These are phyloP conservation scores for Eonycteris spelaea DNA, from an alignment of 2,113 vertebrate species.

Conservation along the genomic window DNA sequence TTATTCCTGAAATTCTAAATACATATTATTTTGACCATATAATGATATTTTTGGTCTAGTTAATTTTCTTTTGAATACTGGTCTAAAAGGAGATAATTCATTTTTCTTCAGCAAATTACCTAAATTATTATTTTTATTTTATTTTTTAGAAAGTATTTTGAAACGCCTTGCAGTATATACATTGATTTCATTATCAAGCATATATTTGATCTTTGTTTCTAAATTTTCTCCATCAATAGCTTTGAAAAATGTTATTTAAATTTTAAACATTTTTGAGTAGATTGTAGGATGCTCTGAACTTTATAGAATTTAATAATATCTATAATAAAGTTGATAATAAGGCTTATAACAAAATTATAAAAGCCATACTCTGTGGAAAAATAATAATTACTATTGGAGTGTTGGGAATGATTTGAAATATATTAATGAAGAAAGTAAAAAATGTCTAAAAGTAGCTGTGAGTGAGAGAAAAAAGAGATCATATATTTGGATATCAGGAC, in stretches of 20 bases:
- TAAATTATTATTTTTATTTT: neutral
- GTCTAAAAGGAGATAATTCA: neutral
- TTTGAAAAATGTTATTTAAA: slow-evolving; percentile 3
- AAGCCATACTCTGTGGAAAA: neutral
- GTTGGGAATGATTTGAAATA: slow-evolving; percentile 13
- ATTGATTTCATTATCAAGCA: neutral
- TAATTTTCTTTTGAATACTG: neutral
- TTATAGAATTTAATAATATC: neutral
- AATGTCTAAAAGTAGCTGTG: neutral
- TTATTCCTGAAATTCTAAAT: neutral
- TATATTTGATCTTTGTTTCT: neutral
- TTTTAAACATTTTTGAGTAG: neutral
- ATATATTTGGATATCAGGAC: neutral
- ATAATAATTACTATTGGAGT: neutral
- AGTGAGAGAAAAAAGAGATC: neutral
- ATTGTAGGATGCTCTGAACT: neutral
- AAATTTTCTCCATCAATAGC: neutral
- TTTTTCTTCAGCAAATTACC: neutral
- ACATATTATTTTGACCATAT: neutral
- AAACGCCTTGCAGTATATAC: neutral
- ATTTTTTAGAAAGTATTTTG: neutral
- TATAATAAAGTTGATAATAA: neutral
- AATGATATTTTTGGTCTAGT: neutral
- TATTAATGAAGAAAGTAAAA: neutral
- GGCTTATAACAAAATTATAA: neutral